Conservation (phyloP, 2,888 invertebrate genomes). For the Chrysina gloriosa region DNA sequence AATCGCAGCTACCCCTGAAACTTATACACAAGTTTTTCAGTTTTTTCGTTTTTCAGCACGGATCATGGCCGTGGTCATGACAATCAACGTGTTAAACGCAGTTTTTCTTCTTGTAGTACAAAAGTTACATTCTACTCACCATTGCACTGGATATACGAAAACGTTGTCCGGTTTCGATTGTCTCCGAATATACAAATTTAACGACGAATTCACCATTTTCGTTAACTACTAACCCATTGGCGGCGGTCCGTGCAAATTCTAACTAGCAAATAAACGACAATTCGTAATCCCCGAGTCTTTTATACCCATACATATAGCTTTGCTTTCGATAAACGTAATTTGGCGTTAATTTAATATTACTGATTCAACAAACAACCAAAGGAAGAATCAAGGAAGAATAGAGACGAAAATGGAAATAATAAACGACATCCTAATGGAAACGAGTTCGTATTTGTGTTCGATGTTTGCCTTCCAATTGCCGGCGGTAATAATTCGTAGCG, state of each 20-base stretch:
- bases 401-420: constrained; percentile 6
- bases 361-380: constrained; percentile 8
- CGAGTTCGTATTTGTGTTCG: not conserved
- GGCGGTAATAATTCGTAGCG: not conserved
- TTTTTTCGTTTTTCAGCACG: no score
- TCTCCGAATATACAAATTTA: constrained; percentile 44
- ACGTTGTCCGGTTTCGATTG: constrained; percentile 46
- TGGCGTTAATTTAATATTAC: not conserved
- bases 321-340: not conserved
- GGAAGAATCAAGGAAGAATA: not conserved
- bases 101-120: no score
- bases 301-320: constrained; percentile 1
- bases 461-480: not conserved
- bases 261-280: not conserved
- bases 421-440: not conserved
- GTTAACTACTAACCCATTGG: not conserved
- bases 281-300: constrained; percentile 12
- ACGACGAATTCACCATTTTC: constrained; percentile 47
- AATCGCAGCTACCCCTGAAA: no score
- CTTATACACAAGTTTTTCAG: no score
- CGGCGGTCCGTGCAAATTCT: not conserved
- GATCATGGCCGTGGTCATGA: no score
- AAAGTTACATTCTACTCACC: constrained; percentile 44
- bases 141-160: constrained; percentile 48
- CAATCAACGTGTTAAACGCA: no score